phyloP scores from a whole-genome alignment of 2,797 vertebrate genomes.

The Heterohyrax brucei region DNA sequence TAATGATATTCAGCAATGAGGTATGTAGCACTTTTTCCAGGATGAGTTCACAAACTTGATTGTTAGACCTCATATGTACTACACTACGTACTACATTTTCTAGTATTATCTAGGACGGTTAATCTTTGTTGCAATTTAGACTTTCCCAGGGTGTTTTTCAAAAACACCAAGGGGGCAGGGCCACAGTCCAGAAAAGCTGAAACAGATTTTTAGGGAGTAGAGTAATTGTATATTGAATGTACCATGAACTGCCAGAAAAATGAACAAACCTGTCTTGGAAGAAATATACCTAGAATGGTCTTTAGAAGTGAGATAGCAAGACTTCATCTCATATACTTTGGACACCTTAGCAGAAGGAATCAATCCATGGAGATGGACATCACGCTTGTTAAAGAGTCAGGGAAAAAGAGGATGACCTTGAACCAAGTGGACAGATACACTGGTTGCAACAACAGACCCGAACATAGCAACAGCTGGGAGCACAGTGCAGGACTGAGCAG shows the following conservation, averaged over 20 bases:
- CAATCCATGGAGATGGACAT: background rate
- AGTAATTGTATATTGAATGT: background rate
- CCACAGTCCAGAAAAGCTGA: background rate
- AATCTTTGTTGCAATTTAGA: background rate
- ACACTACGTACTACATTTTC: background rate
- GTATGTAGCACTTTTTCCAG: too few relatives aligned
- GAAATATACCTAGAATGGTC: background rate
- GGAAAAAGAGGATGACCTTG: background rate
- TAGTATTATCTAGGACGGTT: background rate
- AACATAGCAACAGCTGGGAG: background rate
- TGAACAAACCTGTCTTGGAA: background rate
- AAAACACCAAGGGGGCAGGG: background rate
- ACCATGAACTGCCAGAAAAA: background rate
- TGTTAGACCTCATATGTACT: too few relatives aligned
- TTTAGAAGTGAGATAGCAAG: background rate
- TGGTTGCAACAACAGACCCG: background rate
- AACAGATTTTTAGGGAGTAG: background rate
- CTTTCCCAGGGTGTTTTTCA: background rate
- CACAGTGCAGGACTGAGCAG: background rate
- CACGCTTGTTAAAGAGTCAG: background rate
- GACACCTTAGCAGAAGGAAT: background rate
- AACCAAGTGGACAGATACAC: background rate
- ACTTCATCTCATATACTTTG: background rate
- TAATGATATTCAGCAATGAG: too few relatives aligned
- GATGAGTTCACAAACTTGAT: too few relatives aligned